Evolutionary conservation across 2,113 vertebrate genomes (phyloP).

Genomic region (Parus major): DNA sequence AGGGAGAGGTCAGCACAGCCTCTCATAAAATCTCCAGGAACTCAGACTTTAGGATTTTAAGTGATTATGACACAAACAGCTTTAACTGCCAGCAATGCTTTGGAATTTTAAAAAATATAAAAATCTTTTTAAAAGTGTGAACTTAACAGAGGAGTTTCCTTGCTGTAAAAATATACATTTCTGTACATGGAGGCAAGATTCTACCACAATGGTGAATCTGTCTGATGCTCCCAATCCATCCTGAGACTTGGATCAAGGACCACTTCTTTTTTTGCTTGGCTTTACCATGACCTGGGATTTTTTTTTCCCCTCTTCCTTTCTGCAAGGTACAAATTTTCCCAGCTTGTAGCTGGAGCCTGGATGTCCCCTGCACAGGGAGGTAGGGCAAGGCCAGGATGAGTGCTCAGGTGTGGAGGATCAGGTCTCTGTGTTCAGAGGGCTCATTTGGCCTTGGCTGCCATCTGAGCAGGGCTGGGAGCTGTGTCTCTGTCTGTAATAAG

Average conservation of each 20-base stretch:
- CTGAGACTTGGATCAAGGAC: background rate
- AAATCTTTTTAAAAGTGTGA: background rate
- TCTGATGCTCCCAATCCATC: background rate
- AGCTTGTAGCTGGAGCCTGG: background rate
- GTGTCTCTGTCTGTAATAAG: background rate
- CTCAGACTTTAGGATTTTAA: background rate
- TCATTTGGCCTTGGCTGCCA: background rate
- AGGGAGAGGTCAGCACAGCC: background rate
- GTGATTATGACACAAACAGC: background rate
- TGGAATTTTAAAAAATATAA: background rate
- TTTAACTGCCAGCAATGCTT: background rate
- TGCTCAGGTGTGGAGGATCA: background rate
- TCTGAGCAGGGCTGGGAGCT: background rate
- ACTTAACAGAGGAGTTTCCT: rapidly evolving
- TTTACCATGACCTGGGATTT: background rate
- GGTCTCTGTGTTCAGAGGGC: background rate
- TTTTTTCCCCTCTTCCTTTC: background rate
- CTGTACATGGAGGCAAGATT: background rate
- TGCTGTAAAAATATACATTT: background rate
- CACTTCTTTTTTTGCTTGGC: background rate
- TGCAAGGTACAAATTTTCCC: background rate
- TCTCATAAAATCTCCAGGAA: background rate
- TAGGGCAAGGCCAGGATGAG: background rate
- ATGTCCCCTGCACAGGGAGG: background rate
- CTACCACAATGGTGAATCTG: background rate